Base-by-base conservation (phyloP, 2,888 invertebrate species). In the Hanleya hanleyi region DNA sequence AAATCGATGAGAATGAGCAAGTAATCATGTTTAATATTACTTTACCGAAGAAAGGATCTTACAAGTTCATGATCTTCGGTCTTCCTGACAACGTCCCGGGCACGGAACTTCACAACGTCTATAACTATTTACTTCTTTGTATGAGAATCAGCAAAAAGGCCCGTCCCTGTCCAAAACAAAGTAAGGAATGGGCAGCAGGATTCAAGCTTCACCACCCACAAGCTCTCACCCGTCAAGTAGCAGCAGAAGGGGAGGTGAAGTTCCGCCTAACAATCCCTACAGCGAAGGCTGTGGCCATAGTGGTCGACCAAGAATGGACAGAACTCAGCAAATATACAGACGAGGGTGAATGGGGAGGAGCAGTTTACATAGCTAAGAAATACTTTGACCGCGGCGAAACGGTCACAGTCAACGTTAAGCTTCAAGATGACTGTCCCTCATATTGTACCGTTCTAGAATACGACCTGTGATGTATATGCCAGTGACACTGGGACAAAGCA, bases 41-140 rank as follows among this genome's bases (percentile, higher is more conserved):
- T 57, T 29, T 57, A 29, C 57, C 57, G 1, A 57, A 26, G 32
- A 57, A 57, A 57, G 57, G 57, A 57, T 57, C 57, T 22, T 57
- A 32, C 26, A 57, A 22, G 32, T 57, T 57, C 57, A 22, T 29
- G 32, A 57, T 57, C 26, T 57, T 57, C 32, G 57, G 26, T 29
- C 57, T 29, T 29, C 57, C 57, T 26, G 57, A 57, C 9, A 32
- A 57, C 15, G 47, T 22, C 7, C 15, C 26, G 15, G 57, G 22
- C 15, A 7, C 57, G 1, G 57, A 26, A 2, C 32, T 57, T 22
- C 15, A 57, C 22, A 57, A 57, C 32, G 57, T 57, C 26, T 57
- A 57, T 32, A 57, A 57, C 26, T 57, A 57, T 32, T 9, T 57
- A 4, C 29, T 57, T 4, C 32, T 57, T 22, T 57, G 57, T 29